Percentiles rank a stretch among this genome's conserved stretches.
Evolutionary conservation across 2,888 invertebrate species (phyloP).

Genomic region (Atethmia centrago): DNA sequence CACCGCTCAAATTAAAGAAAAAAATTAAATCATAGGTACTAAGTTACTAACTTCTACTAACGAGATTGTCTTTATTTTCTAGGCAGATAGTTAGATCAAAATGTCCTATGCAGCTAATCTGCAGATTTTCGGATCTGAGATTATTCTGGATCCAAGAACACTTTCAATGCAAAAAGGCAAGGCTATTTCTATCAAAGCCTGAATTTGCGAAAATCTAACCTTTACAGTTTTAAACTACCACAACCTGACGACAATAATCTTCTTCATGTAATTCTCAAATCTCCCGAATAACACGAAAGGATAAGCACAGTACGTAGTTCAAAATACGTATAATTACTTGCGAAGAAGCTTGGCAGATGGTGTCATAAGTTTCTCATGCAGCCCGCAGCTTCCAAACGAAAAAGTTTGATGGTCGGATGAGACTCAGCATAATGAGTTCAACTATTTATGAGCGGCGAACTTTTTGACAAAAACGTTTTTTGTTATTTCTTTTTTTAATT

Average conservation of each 20-base stretch:
- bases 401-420: constrained; percentile 79
- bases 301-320: constrained; percentile 62
- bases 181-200: background rate
- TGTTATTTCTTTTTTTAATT: constrained; percentile 39
- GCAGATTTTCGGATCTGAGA: background rate
- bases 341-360: constrained; percentile 82
- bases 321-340: constrained; percentile 87
- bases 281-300: constrained; percentile 14
- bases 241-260: background rate
- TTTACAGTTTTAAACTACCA: background rate
- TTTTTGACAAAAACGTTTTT: constrained; percentile 60
- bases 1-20: no score
- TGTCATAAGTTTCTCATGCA: constrained; percentile 78
- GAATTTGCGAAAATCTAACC: background rate
- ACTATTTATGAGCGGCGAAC: constrained; percentile 66
- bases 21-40: no score
- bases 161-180: background rate
- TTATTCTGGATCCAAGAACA: background rate
- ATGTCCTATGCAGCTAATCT: background rate
- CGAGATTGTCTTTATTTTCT: no score
- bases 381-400: constrained; percentile 76
- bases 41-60: no score
- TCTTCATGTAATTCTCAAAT: constrained; percentile 7
- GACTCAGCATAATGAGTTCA: constrained; percentile 79
- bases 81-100: no score